These are phyloP conservation scores for Hyles vespertilio DNA, from an alignment of 1,140 invertebrate genomes.

Conservation along the genomic window DNA sequence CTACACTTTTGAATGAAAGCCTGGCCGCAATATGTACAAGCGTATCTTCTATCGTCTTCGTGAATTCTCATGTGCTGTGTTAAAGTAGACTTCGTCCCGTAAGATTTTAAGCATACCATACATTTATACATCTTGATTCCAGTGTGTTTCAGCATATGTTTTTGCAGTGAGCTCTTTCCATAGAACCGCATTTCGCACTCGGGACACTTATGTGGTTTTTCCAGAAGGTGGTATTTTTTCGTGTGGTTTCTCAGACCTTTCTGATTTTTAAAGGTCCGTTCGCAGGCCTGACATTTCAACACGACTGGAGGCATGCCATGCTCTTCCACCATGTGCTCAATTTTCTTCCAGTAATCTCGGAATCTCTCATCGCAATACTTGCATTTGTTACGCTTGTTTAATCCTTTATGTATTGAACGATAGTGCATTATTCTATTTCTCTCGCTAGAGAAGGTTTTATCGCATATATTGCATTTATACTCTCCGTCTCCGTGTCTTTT, in stretches of 20 bases:
- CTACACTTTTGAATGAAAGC: slow-evolving; percentile 53
- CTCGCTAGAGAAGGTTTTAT: slow-evolving; percentile 3
- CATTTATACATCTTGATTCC: slow-evolving; percentile 47
- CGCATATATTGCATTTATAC: slow-evolving; percentile 18
- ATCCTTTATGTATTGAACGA: slow-evolving; percentile 35
- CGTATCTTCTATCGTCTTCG: slow-evolving; percentile 58
- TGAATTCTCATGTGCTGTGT: slow-evolving; percentile 54
- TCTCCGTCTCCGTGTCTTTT: slow-evolving; percentile 33
- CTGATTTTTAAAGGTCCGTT: slow-evolving; percentile 37
- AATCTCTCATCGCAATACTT: slow-evolving; percentile 44
- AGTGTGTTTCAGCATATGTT: slow-evolving; percentile 76
- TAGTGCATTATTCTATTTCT: slow-evolving; percentile 27
- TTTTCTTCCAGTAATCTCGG: slow-evolving; percentile 43
- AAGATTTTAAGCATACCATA: slow-evolving; percentile 45
- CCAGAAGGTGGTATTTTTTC: slow-evolving; percentile 50
- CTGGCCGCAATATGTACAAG: slow-evolving; percentile 60
- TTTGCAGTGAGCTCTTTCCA: slow-evolving; percentile 81
- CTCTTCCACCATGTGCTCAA: slow-evolving; percentile 44
- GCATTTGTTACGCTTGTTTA: slow-evolving; percentile 43
- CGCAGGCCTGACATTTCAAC: slow-evolving; percentile 47
- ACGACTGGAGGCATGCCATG: slow-evolving; percentile 41
- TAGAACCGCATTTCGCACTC: slow-evolving; percentile 85
- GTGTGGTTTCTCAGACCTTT: slow-evolving; percentile 38
- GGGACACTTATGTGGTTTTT: slow-evolving; percentile 38
- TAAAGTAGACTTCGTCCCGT: slow-evolving; percentile 49